Percentiles rank a stretch among this genome's conserved stretches.
These are phyloP conservation scores for Athrips mouffetella DNA, from an alignment of 2,888 invertebrate genomes.

Conservation along the genomic window DNA sequence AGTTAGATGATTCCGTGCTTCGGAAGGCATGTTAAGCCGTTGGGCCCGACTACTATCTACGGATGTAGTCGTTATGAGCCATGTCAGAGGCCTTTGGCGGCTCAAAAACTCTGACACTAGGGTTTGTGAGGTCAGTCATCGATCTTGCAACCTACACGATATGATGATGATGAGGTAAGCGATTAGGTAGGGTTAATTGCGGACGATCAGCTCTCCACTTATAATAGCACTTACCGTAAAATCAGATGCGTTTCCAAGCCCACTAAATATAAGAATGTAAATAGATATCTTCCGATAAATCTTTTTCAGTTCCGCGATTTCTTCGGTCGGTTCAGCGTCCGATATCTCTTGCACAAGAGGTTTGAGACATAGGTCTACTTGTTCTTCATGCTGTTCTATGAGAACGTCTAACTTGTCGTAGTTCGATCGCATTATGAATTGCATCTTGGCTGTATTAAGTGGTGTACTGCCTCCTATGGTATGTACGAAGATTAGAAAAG, in stretches of 20 bases:
- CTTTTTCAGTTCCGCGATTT: slow-evolving; percentile 59
- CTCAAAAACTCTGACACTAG: no score
- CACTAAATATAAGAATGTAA: slow-evolving; percentile 82
- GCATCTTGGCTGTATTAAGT: slow-evolving; percentile 80
- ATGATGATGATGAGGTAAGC: no score
- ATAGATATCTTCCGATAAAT: slow-evolving; percentile 84
- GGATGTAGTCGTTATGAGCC: no score
- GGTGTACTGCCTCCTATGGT: slow-evolving; percentile 56
- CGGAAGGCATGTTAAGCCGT: no score
- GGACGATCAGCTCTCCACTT: no score
- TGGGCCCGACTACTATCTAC: no score
- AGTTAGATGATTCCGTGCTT: no score
- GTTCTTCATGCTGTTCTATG: slow-evolving; percentile 71
- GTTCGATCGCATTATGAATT: slow-evolving; percentile 78
- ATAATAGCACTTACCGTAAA: slow-evolving; percentile 42
- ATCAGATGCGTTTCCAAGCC: slow-evolving; percentile 83
- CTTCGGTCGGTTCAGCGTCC: slow-evolving; percentile 65
- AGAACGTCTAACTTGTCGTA: slow-evolving; percentile 64
- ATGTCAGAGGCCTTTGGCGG: no score
- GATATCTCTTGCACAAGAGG: slow-evolving; percentile 80
- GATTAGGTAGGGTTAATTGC: no score
- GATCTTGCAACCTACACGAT: no score
- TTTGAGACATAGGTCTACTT: slow-evolving; percentile 66
- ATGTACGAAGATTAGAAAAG: neutral
- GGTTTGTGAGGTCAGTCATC: no score